Evolutionary conservation across 2,113 vertebrate genomes (phyloP), one percentile per base, ranked within the genome.

Genomic region (Perccottus glenii): DNA sequence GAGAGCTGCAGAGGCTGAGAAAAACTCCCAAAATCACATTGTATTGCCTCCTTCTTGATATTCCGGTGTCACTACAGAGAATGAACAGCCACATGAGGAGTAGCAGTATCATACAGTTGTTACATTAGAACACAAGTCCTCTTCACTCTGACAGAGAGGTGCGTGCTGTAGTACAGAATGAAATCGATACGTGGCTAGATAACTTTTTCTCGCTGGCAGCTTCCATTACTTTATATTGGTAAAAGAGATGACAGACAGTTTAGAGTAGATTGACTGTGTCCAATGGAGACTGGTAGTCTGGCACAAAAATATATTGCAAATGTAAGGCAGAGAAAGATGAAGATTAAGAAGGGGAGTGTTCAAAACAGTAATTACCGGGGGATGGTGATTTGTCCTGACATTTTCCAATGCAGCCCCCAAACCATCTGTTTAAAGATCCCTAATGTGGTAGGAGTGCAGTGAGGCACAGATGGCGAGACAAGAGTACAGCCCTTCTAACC

Each of bases 341-440:
- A 74, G 67, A 84, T 67, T 67, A 73, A 84, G 80, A 74, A 67
- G 62, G 65, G 67, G 35, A 65, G 57, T 15, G 57, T 55, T 81
- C 65, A 77, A 78, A 90, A 87, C 80, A 68, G 78, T 88, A 90
- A 90, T 91, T 90, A 90, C 81, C 88, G 63, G 11, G 88, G 88
- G 89, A 90, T 77, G 82, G 84, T 55, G 75, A 92, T 89, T 90
- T 88, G 90, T 92, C 87, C 87, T 91, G 92, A 92, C 91, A 92
- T 93, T 92, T 92, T 90, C 87, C 61, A 57, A 80, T 79, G 78
- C 81, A 83, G 83, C 80, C 67, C 86, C 84, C 88, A 53, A 88
- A 88, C 91, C 89, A 93, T 93, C 92, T 93, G 90, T 83, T 90
- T 87, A 86, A 89, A 87, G 87, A 86, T 92, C 90, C 85, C 89